Evolutionary conservation across 2,113 vertebrate genomes (phyloP), one percentile per base, ranked within the genome.

Genomic region (Anarrhichthys ocellatus): DNA sequence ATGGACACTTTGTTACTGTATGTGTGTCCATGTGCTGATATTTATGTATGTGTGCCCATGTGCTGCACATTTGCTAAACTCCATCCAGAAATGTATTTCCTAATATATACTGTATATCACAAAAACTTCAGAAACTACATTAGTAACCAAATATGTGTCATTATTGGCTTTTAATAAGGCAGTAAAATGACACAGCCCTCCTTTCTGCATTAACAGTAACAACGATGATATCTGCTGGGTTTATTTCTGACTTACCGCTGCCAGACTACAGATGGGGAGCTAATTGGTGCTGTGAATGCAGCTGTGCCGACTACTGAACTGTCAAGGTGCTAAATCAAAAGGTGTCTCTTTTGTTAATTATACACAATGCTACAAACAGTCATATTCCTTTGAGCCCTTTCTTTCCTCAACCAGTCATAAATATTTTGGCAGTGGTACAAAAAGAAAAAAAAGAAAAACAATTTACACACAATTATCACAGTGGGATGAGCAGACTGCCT

Each of bases 391-490:
- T 86, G 84, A 84, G 83, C 79, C 83, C 81, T 83, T 89, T 83
- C 82, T 88, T 85, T 83, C 58, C 86, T 82, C 83, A 90, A 65
- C 75, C 86, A 66, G 59, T 84, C 80, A 87, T 91, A 90, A 92
- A 92, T 92, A 91, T 91, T 92, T 93, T 93, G 88, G 91, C 90
- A 91, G 87, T 50, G 73, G 72, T 81, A 93, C 88, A 89, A 88
- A 92, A 92, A 89, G 52, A 24, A 64, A 64, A 72, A 83, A 74
- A 67, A 76, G 22, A 80, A 87, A 80, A 90, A 80, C 93, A 90
- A 91, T 94, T 94, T 93, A 93, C 92, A 94, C 87, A 95, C 92
- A 93, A 92, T 95, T 94, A 93, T 93, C 92, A 94, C 93, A 92
- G 92, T 83, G 87, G 89, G 91, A 87, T 63, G 80, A 90, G 87